Evolutionary conservation across 2,797 vertebrate genomes (phyloP).

Genomic region (Hirundo rustica): DNA sequence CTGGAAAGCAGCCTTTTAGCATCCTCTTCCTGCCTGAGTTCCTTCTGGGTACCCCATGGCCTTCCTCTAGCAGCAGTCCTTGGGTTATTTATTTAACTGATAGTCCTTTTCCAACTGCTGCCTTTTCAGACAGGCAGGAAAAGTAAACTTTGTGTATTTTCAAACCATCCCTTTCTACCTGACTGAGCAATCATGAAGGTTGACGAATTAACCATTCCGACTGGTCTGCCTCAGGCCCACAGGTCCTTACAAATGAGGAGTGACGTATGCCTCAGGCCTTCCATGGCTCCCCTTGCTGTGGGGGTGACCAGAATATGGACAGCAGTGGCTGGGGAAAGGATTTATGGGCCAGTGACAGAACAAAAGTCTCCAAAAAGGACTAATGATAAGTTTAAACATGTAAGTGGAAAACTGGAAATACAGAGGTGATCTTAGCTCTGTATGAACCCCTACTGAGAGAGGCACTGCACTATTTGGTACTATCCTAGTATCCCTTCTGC

Average conservation of each 20-base stretch:
- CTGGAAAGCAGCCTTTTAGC: neutral
- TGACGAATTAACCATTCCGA: neutral
- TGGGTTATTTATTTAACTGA: neutral
- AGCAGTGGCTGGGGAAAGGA: neutral
- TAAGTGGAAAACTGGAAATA: neutral
- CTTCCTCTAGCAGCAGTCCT: neutral
- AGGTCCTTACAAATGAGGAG: fast-evolving
- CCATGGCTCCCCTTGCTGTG: fast-evolving
- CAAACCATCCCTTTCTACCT: neutral
- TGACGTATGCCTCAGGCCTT: neutral
- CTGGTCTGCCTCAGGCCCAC: neutral
- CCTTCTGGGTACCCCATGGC: neutral
- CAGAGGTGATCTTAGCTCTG: neutral
- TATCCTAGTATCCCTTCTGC: neutral
- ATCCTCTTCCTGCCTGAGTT: neutral
- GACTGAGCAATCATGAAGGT: neutral
- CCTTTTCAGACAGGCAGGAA: neutral
- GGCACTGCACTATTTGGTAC: neutral
- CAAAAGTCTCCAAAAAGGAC: neutral
- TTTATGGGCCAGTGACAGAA: neutral
- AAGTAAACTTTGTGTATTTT: neutral
- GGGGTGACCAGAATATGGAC: neutral
- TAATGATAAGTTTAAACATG: neutral
- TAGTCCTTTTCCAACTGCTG: neutral
- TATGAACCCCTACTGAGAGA: neutral